Evolutionary conservation across 2,888 invertebrate species (phyloP).

Genomic region (Parnassius orleans): DNA sequence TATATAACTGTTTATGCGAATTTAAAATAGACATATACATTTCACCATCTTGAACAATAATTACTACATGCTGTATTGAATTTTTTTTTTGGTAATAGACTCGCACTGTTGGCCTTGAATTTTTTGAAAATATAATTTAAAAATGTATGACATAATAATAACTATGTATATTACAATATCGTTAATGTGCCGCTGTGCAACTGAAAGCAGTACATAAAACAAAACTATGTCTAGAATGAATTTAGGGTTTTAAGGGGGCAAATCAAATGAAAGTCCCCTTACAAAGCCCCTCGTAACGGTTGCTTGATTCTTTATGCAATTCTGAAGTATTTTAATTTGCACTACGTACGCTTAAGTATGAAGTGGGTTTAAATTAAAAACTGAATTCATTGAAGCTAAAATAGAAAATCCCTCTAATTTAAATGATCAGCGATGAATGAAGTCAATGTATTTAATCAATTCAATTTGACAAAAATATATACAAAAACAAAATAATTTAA

Average conservation of each 20-base stretch:
- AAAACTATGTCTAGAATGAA: slow-evolving; percentile 10
- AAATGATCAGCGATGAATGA: not conserved
- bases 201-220: slow-evolving; percentile 3
- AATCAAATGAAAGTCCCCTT: slow-evolving; percentile 19
- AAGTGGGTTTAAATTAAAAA: not conserved
- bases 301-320: slow-evolving; percentile 10
- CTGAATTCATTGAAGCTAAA: not conserved
- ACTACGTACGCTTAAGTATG: slow-evolving; percentile 5
- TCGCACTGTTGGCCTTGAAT: too few species aligned
- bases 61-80: too few species aligned
- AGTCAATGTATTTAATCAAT: not conserved
- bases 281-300: slow-evolving; percentile 14
- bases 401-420: not conserved
- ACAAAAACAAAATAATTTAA: too few species aligned
- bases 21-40: too few species aligned
- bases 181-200: not conserved
- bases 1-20: too few species aligned
- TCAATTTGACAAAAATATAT: too few species aligned
- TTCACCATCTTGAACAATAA: too few species aligned
- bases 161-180: slow-evolving; percentile 4
- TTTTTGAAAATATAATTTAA: too few species aligned
- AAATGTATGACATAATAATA: too few species aligned
- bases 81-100: too few species aligned
- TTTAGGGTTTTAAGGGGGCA: slow-evolving; percentile 9
- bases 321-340: slow-evolving; percentile 15